These are phyloP conservation scores for Acrocera orbiculus DNA, from an alignment of 2,888 invertebrate genomes.

Conservation along the genomic window DNA sequence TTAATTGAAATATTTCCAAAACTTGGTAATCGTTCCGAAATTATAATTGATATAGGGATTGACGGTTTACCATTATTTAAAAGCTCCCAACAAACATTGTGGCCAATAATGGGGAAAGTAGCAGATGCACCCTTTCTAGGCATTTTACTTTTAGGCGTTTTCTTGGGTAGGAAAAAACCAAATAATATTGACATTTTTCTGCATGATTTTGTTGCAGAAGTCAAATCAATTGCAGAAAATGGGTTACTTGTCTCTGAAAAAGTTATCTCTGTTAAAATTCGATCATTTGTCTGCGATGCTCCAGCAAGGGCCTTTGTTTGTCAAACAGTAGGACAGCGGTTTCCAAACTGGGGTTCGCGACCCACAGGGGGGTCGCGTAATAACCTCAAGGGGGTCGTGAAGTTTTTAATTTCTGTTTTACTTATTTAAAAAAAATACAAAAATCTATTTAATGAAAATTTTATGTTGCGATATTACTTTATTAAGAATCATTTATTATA, in stretches of 20 bases:
- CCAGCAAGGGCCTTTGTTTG: conserved; percentile 3
- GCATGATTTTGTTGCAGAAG: conserved; percentile 4
- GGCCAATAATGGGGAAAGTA: conserved; percentile 5
- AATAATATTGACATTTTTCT: conserved; percentile 4
- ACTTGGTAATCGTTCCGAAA: not conserved
- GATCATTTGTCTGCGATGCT: conserved; percentile 6
- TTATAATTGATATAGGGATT: conserved; percentile 5
- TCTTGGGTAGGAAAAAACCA: conserved; percentile 4
- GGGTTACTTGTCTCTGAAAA: conserved; percentile 1
- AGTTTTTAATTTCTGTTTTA: too few relatives aligned
- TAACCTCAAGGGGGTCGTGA: too few relatives aligned
- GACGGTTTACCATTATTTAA: conserved; percentile 6
- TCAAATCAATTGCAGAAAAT: conserved; percentile 1
- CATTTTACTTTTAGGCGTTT: conserved; percentile 4
- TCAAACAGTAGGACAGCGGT: conserved; percentile 3
- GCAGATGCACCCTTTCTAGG: not conserved
- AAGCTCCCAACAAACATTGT: conserved; percentile 2
- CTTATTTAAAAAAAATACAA: too few relatives aligned
- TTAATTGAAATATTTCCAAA: not conserved
- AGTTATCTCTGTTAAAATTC: not conserved
- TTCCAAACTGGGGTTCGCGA: too few relatives aligned
- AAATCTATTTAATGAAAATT: too few relatives aligned
- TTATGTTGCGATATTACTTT: too few relatives aligned
- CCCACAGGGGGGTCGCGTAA: too few relatives aligned
- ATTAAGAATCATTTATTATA: too few relatives aligned